Base-by-base conservation (phyloP, 2,113 vertebrate species). In the Redunca redunca region DNA sequence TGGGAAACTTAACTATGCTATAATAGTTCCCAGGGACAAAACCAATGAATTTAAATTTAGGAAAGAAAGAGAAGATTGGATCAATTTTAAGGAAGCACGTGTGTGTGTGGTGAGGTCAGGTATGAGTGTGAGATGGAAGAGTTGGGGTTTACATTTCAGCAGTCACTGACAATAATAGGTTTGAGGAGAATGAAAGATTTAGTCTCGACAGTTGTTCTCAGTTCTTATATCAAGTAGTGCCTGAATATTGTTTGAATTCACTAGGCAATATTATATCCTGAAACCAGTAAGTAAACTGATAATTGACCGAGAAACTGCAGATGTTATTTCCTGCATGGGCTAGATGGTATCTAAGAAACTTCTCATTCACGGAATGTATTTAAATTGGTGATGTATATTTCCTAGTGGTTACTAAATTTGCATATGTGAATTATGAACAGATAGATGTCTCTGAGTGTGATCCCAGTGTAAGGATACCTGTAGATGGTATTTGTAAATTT, bases 391-490 rank as follows among this genome's bases (percentile, higher is more conserved):
- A 95, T 90, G 12, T 67, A 77, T 82, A 88, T 81, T 96, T 96
- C 36, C 58, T 90, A 93, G 43, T 33, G 92, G 94, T 88, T 74
- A 53, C 13, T 90, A 52, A 88, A 97, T 94, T 90, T 96, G 64
- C 95, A 88, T 85, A 55, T 82, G 88, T 96, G 23, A 92, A 97
- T 95, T 97, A 97, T 97, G 82, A 94, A 97, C 90, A 50, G 64
- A 57, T 96, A 90, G 58, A 12, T 82, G 55, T 58, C 91, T 94
- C 53, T 90, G 62, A 92, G 62, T 58, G 53, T 96, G n/a, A 94
- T 95, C 74, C 90, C 52, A 81, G 17, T 48, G 53, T 91, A 95
- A 89, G 46, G 28, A 90, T 67, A 64, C 88, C 90, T 97, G 84
- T 88, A 95, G 84, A 90, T 96, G 93, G 52, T 71, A 90, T 84